Conservation (phyloP, 2,797 vertebrate species). For the Parotocinclus haroldoi region DNA sequence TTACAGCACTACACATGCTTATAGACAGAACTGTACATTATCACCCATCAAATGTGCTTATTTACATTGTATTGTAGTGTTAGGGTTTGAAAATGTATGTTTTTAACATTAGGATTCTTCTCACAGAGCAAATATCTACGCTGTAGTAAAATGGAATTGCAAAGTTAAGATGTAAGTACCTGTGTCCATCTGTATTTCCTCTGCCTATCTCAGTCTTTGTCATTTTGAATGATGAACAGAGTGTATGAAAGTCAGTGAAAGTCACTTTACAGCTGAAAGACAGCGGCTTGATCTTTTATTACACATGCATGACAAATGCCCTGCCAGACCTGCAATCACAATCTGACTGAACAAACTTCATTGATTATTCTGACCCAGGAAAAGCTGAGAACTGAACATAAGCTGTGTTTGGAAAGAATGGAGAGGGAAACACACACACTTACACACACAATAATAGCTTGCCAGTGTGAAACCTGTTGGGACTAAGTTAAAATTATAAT, state of each 20-base stretch:
- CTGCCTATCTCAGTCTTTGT: constrained; percentile 16
- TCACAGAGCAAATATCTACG: constrained; percentile 23
- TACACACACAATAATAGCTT: constrained; percentile 76
- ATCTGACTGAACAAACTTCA: constrained; percentile 74
- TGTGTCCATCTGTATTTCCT: background rate
- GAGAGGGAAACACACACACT: constrained; percentile 57
- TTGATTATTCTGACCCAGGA: constrained; percentile 68
- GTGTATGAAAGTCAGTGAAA: constrained; percentile 37
- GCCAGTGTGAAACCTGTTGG: constrained; percentile 61
- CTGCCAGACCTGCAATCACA: constrained; percentile 69
- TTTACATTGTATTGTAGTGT: constrained; percentile 8
- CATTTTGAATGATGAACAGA: constrained; percentile 29
- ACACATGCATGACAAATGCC: constrained; percentile 20
- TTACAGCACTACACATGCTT: background rate
- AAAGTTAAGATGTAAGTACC: constrained; percentile 16
- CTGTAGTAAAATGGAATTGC: constrained; percentile 18
- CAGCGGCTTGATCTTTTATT: constrained; percentile 29
- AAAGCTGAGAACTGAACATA: constrained; percentile 60
- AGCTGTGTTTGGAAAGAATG: constrained; percentile 33
- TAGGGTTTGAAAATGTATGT: constrained; percentile 6
- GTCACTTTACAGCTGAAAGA: constrained; percentile 38
- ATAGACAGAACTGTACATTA: constrained; percentile 17
- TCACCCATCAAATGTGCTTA: constrained; percentile 19
- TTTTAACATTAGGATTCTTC: constrained; percentile 16
- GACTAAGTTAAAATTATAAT: constrained; percentile 66